Evolutionary conservation across 2,888 invertebrate species (phyloP).

Genomic region (Eucera pruinosa): DNA sequence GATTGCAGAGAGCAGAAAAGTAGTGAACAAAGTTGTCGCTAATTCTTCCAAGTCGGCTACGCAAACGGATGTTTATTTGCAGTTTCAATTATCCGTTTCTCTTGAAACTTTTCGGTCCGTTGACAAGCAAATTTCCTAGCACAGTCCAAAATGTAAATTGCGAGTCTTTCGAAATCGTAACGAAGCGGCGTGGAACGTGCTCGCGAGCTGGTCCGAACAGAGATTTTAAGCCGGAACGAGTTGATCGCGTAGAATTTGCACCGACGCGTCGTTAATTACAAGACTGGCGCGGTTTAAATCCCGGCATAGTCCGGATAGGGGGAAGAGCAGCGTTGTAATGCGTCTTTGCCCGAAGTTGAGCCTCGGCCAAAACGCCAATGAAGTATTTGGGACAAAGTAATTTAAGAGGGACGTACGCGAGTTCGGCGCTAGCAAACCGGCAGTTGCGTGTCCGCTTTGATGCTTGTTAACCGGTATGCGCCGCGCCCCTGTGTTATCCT

Average conservation of each 20-base stretch:
- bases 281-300: conserved; percentile 42
- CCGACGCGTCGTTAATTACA: conserved; percentile 67
- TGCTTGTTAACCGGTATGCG: background rate
- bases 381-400: conserved; percentile 64
- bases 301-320: conserved; percentile 31
- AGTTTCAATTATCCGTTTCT: too few species aligned
- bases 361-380: conserved; percentile 59
- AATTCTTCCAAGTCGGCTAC: too few species aligned
- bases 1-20: too few species aligned
- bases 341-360: conserved; percentile 52
- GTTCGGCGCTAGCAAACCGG: conserved; percentile 2
- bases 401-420: conserved; percentile 49
- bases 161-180: too few species aligned
- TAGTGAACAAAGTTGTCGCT: too few species aligned
- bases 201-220: background rate
- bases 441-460: conserved; percentile 18
- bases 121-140: too few species aligned
- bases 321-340: conserved; percentile 36
- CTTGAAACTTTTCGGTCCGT: too few species aligned
- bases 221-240: conserved; percentile 39
- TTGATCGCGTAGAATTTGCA: conserved; percentile 62
- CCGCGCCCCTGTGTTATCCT: conserved; percentile 5
- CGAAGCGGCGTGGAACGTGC: too few species aligned
- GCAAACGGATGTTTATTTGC: too few species aligned
- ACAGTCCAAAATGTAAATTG: too few species aligned